Percentiles rank a stretch among this genome's conserved stretches.
phyloP scores from a whole-genome alignment of 2,797 vertebrate genomes.

The Lycodopsis pacificus region DNA sequence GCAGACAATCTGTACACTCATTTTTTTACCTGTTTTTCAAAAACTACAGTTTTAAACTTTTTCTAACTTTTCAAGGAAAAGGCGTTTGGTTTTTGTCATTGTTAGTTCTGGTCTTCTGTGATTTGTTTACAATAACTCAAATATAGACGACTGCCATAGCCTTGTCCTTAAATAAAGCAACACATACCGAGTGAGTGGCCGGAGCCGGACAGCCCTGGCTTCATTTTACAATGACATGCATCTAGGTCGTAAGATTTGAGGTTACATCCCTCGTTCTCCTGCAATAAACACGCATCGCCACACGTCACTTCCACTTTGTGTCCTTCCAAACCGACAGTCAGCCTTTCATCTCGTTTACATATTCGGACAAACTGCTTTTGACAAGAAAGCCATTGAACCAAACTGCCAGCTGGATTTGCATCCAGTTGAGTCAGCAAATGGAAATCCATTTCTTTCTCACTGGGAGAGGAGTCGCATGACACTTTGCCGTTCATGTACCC shows the following conservation, averaged over 20 bases:
- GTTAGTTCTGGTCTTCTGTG: neutral
- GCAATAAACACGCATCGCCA: slow-evolving; percentile 6
- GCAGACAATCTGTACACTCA: no score
- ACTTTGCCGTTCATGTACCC: neutral
- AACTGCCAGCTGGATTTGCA: slow-evolving; percentile 11
- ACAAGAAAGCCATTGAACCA: slow-evolving; percentile 16
- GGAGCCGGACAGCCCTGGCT: neutral
- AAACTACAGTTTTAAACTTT: neutral
- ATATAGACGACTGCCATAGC: neutral
- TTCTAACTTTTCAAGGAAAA: no score
- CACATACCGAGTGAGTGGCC: neutral
- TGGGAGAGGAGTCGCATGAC: neutral
- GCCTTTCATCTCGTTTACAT: slow-evolving; percentile 26
- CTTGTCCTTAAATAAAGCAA: neutral
- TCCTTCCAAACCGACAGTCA: slow-evolving; percentile 16
- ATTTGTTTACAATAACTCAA: neutral
- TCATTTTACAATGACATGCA: neutral
- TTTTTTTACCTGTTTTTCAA: neutral
- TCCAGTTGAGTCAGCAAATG: slow-evolving; percentile 13
- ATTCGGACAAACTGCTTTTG: slow-evolving; percentile 37
- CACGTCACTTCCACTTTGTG: slow-evolving; percentile 9
- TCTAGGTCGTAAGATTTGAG: neutral
- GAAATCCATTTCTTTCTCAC: slow-evolving; percentile 24
- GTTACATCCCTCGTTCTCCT: slow-evolving; percentile 8
- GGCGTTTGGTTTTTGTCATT: neutral